A percentile compares a stretch with the other conserved stretches of the same genome.
These are phyloP conservation scores for Acanthochromis polyacanthus DNA, from an alignment of 2,113 vertebrate genomes.

Conservation along the genomic window DNA sequence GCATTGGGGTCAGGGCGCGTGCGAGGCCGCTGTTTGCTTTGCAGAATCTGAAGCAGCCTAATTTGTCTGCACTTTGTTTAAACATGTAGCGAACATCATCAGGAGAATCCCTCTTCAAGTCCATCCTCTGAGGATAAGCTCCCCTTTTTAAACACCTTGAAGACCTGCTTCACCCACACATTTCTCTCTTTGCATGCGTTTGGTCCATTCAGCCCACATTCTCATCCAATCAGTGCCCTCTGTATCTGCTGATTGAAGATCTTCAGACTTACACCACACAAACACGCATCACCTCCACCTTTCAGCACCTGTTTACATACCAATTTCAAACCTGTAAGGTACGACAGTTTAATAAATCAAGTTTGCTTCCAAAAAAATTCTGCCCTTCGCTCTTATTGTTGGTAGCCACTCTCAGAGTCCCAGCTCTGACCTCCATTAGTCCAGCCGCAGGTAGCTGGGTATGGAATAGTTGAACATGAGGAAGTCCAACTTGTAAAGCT, in stretches of 20 bases:
- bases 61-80: constrained; percentile 71
- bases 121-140: constrained; percentile 38
- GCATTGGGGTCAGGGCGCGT: constrained; percentile 71
- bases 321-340: constrained; percentile 40
- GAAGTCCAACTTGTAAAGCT: constrained; percentile 98
- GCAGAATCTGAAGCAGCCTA: constrained; percentile 69
- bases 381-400: constrained; percentile 31
- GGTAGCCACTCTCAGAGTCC: constrained; percentile 52
- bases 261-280: constrained; percentile 15
- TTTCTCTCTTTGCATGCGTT: constrained; percentile 55
- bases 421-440: constrained; percentile 79
- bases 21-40: constrained; percentile 65
- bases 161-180: constrained; percentile 75
- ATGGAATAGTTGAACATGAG: constrained; percentile 99
- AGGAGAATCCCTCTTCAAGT: constrained; percentile 42
- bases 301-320: constrained; percentile 33
- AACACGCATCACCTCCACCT: constrained; percentile 32
- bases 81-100: constrained; percentile 43
- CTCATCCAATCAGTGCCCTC: constrained; percentile 24
- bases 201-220: constrained; percentile 38
- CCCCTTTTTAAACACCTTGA: constrained; percentile 61
- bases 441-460: constrained; percentile 95
- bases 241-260: constrained; percentile 37
- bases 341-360: constrained; percentile 58
- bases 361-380: constrained; percentile 48